A percentile compares a stretch with the other conserved stretches of the same genome.
Evolutionary conservation across 2,797 vertebrate genomes (phyloP).

Genomic region (Babyrousa celebensis): DNA sequence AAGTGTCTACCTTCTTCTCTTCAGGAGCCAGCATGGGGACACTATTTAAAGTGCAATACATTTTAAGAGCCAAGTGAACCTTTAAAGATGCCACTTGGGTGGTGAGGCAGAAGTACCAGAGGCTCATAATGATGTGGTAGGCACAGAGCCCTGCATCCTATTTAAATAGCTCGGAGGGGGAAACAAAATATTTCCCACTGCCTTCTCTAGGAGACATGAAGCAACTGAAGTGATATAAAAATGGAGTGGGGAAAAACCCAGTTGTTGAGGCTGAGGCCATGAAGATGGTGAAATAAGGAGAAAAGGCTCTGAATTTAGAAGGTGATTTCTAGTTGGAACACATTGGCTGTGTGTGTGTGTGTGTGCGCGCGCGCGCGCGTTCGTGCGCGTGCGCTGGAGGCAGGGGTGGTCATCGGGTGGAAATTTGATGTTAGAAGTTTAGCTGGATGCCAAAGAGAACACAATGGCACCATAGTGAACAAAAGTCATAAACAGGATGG

Average conservation of each 20-base stretch:
- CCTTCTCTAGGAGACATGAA: neutral
- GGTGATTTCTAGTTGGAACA: neutral
- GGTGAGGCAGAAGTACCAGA: neutral
- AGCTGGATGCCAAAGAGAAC: neutral
- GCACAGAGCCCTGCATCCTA: neutral
- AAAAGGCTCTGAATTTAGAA: neutral
- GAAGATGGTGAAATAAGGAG: neutral
- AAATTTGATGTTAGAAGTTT: neutral
- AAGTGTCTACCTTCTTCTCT: neutral
- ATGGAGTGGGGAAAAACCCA: neutral
- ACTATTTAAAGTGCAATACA: neutral
- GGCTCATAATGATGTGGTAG: neutral
- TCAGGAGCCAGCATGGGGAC: neutral
- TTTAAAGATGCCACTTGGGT: neutral
- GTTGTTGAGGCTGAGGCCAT: neutral
- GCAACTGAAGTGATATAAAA: neutral
- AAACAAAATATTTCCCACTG: too few species aligned
- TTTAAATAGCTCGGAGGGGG: too few species aligned
- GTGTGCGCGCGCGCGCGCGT: neutral
- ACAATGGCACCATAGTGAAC: neutral
- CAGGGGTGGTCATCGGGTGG: neutral
- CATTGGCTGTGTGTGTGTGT: neutral
- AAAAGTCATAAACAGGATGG: neutral
- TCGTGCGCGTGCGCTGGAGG: too few species aligned
- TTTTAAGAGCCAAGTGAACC: slow-evolving; percentile 22